Evolutionary conservation across 2,113 vertebrate species (phyloP).

Genomic region (Ancistrus triradiatus): DNA sequence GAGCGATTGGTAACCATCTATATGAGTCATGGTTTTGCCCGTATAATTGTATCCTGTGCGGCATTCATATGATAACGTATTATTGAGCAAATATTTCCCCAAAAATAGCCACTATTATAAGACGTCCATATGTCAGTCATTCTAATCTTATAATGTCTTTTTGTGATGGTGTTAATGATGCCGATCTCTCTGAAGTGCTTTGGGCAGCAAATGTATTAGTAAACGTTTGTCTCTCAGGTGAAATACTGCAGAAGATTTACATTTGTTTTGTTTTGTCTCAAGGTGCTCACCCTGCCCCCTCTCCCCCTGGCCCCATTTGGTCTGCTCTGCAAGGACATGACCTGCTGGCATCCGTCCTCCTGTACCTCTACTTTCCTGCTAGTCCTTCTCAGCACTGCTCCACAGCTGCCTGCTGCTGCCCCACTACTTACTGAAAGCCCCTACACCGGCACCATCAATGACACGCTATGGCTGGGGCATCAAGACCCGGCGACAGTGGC

Average conservation of each 20-base stretch:
- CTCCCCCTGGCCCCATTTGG: conserved; percentile 58
- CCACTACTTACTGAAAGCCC: conserved; percentile 56
- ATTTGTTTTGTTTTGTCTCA: conserved; percentile 37
- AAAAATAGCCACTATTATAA: no score
- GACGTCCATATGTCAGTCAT: no score
- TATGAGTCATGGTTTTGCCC: background rate
- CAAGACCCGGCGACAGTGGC: conserved; percentile 54
- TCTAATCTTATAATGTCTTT: no score
- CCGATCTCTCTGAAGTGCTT: no score
- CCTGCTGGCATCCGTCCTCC: conserved; percentile 68
- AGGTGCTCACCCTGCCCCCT: conserved; percentile 65
- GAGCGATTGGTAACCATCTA: background rate
- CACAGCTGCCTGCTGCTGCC: conserved; percentile 62
- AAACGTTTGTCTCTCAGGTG: no score
- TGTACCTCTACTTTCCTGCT: conserved; percentile 69
- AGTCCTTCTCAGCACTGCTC: conserved; percentile 67
- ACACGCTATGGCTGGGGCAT: conserved; percentile 30
- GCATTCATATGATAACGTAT: no score
- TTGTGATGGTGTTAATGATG: no score
- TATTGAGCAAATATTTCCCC: no score
- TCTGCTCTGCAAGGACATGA: conserved; percentile 76
- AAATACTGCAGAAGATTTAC: no score
- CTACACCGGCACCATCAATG: conserved; percentile 32
- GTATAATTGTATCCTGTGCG: no score
- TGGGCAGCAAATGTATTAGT: no score